Evolutionary conservation across 2,797 vertebrate genomes (phyloP), one percentile per base, ranked within the genome.

Genomic region (Chloroceryle amazona): DNA sequence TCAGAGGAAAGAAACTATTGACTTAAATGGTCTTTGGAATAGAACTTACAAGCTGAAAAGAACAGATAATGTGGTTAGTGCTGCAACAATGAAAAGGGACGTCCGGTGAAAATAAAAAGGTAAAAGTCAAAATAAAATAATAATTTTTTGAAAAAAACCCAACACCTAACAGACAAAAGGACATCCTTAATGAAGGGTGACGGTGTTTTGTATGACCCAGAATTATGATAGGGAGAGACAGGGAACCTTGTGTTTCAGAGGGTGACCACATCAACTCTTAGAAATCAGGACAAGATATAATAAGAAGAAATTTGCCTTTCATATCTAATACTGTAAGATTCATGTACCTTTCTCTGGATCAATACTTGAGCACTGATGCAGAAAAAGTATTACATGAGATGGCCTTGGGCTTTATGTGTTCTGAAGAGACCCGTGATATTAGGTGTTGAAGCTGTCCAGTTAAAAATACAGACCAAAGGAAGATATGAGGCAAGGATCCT

Each of bases 1-100:
- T 92, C 86, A 90, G 55, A 94, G 83, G 93, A 96, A 96, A 96
- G 83, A 93, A 89, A 80, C 83, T 80, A 63, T 86, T 89, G 81
- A 93, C 81, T 93, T 93, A 89, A 92, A 55, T n/a, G 19, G 21
- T 26, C 22, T 96, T 94, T 94, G 44, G 82, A 86, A 44, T 55
- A 88, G 66, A 94, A 23, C 13, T 13, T 95, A 86, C 76, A 96
- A 82, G 71, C 73, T 95, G 91, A 95, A 87, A 83, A 89, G 55
- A 85, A 61, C 14, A 91, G 82, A 94, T 95, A 94, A 90, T 81
- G 55, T 66, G 51, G 52, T 83, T 66, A 55, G 84, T 88, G 84
- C 31, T 70, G 33, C 10, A 66, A 75, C 26, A 88, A 62, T 88
- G 19, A 46, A 65, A 89, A 41, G 5, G n/a, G 17, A 31, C 39